Conservation (phyloP, 2,888 invertebrate species). For the Caenorhabditis sp. region DNA sequence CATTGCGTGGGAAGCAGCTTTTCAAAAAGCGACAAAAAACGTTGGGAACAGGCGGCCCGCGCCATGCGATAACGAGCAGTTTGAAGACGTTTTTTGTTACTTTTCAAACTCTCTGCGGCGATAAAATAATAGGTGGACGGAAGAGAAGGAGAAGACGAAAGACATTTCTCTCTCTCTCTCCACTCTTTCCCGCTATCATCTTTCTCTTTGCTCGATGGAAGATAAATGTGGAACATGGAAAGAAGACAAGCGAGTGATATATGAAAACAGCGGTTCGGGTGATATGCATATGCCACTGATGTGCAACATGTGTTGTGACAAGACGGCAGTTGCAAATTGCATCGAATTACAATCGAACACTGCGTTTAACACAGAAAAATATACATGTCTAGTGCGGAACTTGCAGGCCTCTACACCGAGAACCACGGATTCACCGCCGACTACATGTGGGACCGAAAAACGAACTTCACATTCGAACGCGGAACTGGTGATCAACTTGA, state of each 20-base stretch:
- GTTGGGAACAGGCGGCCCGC: conserved; percentile 37
- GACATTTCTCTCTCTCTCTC: conserved; percentile 7
- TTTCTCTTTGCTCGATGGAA: conserved; percentile 16
- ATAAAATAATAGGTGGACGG: conserved; percentile 50
- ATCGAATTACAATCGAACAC: conserved; percentile 46
- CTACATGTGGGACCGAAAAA: conserved; percentile 77
- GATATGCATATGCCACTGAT: conserved; percentile 40
- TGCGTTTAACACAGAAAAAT: conserved; percentile 20
- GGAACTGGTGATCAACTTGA: conserved; percentile 59
- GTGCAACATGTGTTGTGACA: conserved; percentile 56
- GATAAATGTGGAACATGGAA: conserved; percentile 48
- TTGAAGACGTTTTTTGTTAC: conserved; percentile 57
- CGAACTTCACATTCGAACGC: conserved; percentile 71
- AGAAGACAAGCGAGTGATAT: conserved; percentile 39
- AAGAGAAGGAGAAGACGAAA: conserved; percentile 21
- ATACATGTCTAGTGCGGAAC: no score
- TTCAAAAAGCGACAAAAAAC: conserved; percentile 53
- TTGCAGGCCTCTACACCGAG: conserved; percentile 78
- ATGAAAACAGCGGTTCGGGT: conserved; percentile 47
- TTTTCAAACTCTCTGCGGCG: conserved; percentile 45
- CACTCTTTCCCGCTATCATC: neutral
- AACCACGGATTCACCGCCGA: conserved; percentile 78
- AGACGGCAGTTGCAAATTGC: conserved; percentile 50
- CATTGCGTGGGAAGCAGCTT: conserved; percentile 39
- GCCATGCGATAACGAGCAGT: conserved; percentile 52